Base-by-base conservation (phyloP, 2,797 vertebrate genomes). In the Trachurus trachurus region DNA sequence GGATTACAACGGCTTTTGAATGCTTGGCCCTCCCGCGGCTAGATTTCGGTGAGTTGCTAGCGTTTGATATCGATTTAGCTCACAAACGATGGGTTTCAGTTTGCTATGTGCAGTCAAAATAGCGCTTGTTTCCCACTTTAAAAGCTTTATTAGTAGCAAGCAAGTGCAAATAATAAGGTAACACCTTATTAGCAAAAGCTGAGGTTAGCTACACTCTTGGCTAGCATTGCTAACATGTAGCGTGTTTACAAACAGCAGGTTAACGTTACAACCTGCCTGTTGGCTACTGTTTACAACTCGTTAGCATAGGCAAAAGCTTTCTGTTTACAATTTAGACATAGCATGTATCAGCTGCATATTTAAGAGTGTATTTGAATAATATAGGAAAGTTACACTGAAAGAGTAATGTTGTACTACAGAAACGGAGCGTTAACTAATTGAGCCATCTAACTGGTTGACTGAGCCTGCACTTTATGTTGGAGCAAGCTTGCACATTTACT, bases 11-110 rank as follows among this genome's bases (percentile, higher is more conserved):
- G 86, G 93, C 86, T 73, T 84, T 85, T 74, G 81, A 68, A 72
- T 75, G 81, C 86, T 84, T 31, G 90, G 92, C 88, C 87, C 80
- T 66, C 71, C 85, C 82, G 81, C 81, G 70, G 80, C 81, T 57
- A 45, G 34, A 80, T 57, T 68, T 80, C 74, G 94, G 95, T 96
- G 89, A 94, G 94, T 93, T 85, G 66, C 82, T 79, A 56, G 34
- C 58, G 9, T 31, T 26, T 58, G 57, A 52, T 57, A 44, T 64
- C 29, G 42, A 19, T n/a, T 52, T 56, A 63, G 53, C 64, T 54
- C 26, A n/a, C 2, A 65, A 60, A 85, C 31, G 1, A 52, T 40
- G 15, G 8, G 17, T 66, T 39, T 63, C 45, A 63, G 34, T 52
- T 26, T 62, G 4, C 17, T 45, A 8, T 39, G 9, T 29, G 6